Conservation (phyloP, 2,113 vertebrate genomes). For the Gobiocypris rarus region DNA sequence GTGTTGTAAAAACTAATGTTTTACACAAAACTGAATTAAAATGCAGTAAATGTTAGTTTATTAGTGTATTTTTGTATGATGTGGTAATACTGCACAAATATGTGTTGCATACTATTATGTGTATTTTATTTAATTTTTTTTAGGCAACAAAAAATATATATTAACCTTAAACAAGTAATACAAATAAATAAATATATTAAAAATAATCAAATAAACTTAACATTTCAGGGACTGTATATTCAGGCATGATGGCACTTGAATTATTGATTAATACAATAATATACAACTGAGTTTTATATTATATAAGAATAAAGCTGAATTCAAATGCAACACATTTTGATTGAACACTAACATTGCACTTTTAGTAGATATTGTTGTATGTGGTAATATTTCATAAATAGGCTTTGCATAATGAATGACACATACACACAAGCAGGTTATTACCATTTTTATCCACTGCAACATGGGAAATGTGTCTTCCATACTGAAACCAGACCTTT, state of each 20-base stretch:
- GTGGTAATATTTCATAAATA: constrained; percentile 1
- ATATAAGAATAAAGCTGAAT: background rate
- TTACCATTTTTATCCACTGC: constrained; percentile 79
- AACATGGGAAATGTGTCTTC: constrained; percentile 81
- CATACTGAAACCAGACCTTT: constrained; percentile 77
- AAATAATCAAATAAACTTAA: background rate
- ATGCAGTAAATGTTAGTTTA: background rate
- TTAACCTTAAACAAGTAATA: background rate
- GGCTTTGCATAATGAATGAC: constrained; percentile 29
- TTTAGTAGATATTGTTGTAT: background rate
- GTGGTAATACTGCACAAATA: background rate
- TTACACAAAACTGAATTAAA: background rate
- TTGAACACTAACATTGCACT: background rate
- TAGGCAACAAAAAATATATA: background rate
- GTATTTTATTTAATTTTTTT: background rate
- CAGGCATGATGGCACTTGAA: background rate
- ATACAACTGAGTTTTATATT: background rate
- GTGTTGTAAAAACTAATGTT: background rate
- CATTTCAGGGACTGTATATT: background rate
- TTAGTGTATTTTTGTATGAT: background rate
- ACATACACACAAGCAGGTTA: constrained; percentile 49
- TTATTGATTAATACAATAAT: background rate
- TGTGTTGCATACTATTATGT: background rate
- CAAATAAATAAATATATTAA: background rate
- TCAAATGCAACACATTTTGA: background rate